Evolutionary conservation across 2,888 invertebrate genomes (phyloP).

Genomic region (Heliconius sara): DNA sequence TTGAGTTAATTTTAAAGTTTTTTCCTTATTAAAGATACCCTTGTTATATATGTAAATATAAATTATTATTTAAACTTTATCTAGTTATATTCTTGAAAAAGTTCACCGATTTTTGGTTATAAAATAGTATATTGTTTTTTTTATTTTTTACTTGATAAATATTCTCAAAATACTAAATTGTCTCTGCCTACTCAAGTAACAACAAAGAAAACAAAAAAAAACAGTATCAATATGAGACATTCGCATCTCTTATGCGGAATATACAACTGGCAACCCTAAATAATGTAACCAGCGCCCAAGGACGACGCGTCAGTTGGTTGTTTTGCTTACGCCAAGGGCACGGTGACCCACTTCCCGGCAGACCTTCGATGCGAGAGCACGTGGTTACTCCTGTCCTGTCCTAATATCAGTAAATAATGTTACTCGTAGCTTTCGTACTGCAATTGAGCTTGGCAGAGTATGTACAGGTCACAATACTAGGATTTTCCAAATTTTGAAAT

Average conservation of each 20-base stretch:
- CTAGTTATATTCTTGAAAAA: too few relatives aligned
- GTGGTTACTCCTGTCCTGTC: slow-evolving; percentile 48
- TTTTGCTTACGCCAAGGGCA: slow-evolving; percentile 65
- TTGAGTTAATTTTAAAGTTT: not conserved
- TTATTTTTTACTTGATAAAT: too few relatives aligned
- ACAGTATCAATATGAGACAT: not conserved
- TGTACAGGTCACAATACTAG: too few relatives aligned
- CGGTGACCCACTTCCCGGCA: slow-evolving; percentile 70
- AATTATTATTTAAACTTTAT: too few relatives aligned
- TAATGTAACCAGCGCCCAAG: slow-evolving; percentile 47
- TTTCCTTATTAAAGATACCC: not conserved
- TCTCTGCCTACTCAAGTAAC: too few relatives aligned
- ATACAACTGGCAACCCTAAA: slow-evolving; percentile 27
- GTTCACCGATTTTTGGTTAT: too few relatives aligned
- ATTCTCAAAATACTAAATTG: too few relatives aligned
- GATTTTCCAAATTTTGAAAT: too few relatives aligned
- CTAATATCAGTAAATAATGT: slow-evolving; percentile 28
- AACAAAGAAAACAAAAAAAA: not conserved
- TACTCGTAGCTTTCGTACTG: too few relatives aligned
- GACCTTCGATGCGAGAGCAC: slow-evolving; percentile 63
- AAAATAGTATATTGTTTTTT: too few relatives aligned
- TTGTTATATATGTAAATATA: not conserved
- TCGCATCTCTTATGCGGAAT: not conserved
- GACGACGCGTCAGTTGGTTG: slow-evolving; percentile 48
- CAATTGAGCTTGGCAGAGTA: too few relatives aligned